These are phyloP conservation scores for Pseudomyrmex flavicornis DNA, from an alignment of 1,140 invertebrate species.

Conservation along the genomic window DNA sequence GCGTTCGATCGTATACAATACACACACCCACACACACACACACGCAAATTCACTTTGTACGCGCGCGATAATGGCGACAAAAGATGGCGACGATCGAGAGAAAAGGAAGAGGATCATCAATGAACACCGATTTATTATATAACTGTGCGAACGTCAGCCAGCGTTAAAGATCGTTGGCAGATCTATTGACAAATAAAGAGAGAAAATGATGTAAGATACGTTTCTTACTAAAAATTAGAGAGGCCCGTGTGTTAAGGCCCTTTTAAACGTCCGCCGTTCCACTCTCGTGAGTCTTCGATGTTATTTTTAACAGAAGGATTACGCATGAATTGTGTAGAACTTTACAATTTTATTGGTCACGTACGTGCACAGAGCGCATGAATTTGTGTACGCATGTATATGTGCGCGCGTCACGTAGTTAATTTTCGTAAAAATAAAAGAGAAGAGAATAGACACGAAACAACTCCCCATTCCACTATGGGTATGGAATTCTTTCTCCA, in stretches of 20 bases:
- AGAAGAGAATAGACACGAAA: not conserved
- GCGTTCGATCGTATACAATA: slow-evolving; percentile 1
- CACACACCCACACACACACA: too few relatives aligned
- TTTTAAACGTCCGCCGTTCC: slow-evolving; percentile 50
- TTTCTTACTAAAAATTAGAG: slow-evolving; percentile 59
- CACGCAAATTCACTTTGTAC: not conserved
- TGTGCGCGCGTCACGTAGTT: not conserved
- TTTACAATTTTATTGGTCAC: slow-evolving; percentile 50
- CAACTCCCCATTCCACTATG: not conserved
- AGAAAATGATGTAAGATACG: slow-evolving; percentile 23
- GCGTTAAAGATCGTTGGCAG: slow-evolving; percentile 43
- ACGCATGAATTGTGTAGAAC: slow-evolving; percentile 22
- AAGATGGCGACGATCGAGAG: slow-evolving; percentile 11
- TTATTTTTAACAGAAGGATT: slow-evolving; percentile 42
- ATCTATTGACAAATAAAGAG: slow-evolving; percentile 55
- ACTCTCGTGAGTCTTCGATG: slow-evolving; percentile 53
- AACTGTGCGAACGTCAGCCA: slow-evolving; percentile 22
- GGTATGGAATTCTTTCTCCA: not conserved
- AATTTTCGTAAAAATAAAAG: not conserved
- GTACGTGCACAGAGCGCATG: slow-evolving; percentile 40
- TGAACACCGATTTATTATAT: slow-evolving; percentile 14
- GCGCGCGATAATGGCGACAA: not conserved
- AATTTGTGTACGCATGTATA: not conserved
- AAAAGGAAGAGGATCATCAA: not conserved
- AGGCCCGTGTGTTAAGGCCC: slow-evolving; percentile 26